These are phyloP conservation scores for Tinea trinotella DNA, from an alignment of 2,888 invertebrate species.

Conservation along the genomic window DNA sequence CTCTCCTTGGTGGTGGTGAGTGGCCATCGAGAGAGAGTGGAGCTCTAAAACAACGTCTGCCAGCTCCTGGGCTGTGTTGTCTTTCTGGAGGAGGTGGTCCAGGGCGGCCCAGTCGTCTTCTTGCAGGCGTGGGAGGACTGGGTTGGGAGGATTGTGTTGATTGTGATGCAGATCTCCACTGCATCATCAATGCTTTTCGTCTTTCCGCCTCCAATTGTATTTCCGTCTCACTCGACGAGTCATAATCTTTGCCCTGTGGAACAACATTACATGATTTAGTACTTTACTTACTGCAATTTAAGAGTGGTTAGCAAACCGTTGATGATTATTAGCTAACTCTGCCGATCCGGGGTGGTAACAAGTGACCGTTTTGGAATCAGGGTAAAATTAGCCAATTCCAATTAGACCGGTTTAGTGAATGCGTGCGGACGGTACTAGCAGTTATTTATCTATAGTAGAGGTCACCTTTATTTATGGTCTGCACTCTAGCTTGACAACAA, in stretches of 20 bases:
- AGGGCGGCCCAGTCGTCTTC: slow-evolving; percentile 44
- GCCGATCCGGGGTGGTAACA: too few species aligned
- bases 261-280: too few species aligned
- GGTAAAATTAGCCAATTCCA: too few species aligned
- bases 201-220: slow-evolving; percentile 78
- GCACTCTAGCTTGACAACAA: too few species aligned
- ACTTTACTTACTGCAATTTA: too few species aligned
- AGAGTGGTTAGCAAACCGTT: too few species aligned
- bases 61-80: slow-evolving; percentile 46
- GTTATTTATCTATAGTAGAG: too few species aligned
- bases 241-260: slow-evolving; percentile 85
- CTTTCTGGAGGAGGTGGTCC: slow-evolving; percentile 50
- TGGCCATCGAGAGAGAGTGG: slow-evolving; percentile 52
- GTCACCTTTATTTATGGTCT: too few species aligned
- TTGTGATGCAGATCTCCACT: slow-evolving; percentile 83
- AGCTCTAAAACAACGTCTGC: slow-evolving; percentile 47
- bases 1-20: slow-evolving; percentile 54
- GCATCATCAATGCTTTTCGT: slow-evolving; percentile 77
- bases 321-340: too few species aligned
- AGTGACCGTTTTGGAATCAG: too few species aligned
- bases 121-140: slow-evolving; percentile 52
- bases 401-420: too few species aligned
- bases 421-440: too few species aligned
- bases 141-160: slow-evolving; percentile 55
- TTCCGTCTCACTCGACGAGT: slow-evolving; percentile 83